These are phyloP conservation scores for Rhinoptilus africanus DNA, from an alignment of 2,113 vertebrate species.

Conservation along the genomic window DNA sequence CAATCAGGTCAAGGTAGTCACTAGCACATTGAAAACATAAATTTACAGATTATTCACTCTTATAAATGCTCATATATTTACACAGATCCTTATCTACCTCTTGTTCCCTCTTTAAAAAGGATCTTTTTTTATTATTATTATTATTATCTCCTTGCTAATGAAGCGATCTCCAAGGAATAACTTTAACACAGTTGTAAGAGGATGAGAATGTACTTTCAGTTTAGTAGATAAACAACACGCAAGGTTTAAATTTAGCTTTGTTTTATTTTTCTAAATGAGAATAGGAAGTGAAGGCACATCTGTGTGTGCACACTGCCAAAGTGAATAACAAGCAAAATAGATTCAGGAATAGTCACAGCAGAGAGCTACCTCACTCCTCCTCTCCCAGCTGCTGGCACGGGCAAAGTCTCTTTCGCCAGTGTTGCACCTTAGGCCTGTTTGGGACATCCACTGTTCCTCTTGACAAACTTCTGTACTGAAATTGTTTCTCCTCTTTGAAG, in stretches of 20 bases:
- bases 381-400: not conserved
- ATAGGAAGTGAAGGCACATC: not conserved
- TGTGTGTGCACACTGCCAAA: not conserved
- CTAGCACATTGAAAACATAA: not conserved
- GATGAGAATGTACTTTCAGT: not conserved
- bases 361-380: not conserved
- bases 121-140: not conserved
- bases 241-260: not conserved
- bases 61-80: not conserved
- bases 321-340: not conserved
- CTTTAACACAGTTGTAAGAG: not conserved
- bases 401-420: not conserved
- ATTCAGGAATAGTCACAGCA: not conserved
- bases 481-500: not conserved
- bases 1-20: not conserved
- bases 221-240: not conserved
- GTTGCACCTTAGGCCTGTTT: not conserved
- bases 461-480: not conserved
- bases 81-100: not conserved
- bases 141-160: not conserved
- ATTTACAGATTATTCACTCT: not conserved
- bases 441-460: not conserved
- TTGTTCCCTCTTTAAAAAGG: not conserved
- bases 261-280: constrained; percentile 22
- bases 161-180: not conserved